A percentile compares a stretch with the other conserved stretches of the same genome.
These are phyloP conservation scores for Eupithecia abbreviata DNA, from an alignment of 2,888 invertebrate genomes.

Conservation along the genomic window DNA sequence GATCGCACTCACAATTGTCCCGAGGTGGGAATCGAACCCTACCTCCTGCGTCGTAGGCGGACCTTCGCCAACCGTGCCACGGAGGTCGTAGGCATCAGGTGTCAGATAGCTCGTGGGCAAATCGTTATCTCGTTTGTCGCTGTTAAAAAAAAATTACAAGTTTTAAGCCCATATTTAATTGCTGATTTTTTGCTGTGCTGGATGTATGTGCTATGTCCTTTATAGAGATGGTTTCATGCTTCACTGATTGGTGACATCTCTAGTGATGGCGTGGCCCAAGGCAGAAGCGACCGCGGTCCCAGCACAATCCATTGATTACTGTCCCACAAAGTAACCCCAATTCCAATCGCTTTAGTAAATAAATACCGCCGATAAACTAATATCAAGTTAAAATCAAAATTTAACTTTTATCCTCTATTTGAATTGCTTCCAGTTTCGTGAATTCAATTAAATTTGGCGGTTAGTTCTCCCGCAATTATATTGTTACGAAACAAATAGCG, in stretches of 20 bases:
- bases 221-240: not conserved
- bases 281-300: not conserved
- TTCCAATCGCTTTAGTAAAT: not conserved
- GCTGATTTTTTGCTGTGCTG: too few relatives aligned
- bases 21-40: too few relatives aligned
- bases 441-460: slow-evolving; percentile 12
- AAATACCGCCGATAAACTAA: not conserved
- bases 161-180: too few relatives aligned
- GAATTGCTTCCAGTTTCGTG: not conserved
- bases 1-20: too few relatives aligned
- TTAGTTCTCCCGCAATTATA: slow-evolving; percentile 8
- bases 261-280: not conserved
- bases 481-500: slow-evolving; percentile 13
- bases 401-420: slow-evolving; percentile 3
- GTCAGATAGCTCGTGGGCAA: too few relatives aligned
- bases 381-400: not conserved
- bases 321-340: not conserved
- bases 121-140: too few relatives aligned
- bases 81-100: too few relatives aligned
- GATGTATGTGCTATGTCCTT: too few relatives aligned
- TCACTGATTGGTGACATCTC: not conserved
- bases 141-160: too few relatives aligned
- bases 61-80: too few relatives aligned
- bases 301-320: not conserved
- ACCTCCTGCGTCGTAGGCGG: too few relatives aligned